These are phyloP conservation scores for Pristionchus entomophagus DNA, from an alignment of 2,888 invertebrate species.

Conservation along the genomic window DNA sequence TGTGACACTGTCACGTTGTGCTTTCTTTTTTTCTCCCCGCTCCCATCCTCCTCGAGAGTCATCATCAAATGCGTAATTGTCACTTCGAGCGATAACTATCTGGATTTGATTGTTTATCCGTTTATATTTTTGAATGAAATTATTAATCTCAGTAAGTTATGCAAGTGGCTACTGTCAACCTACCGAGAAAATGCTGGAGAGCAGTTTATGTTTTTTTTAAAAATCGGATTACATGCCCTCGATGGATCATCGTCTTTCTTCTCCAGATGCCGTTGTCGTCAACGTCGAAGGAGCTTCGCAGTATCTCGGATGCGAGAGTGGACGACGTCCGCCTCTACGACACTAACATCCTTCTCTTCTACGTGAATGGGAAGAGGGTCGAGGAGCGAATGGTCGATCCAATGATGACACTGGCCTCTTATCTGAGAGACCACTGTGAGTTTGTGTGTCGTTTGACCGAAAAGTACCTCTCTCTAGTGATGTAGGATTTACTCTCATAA, in stretches of 20 bases:
- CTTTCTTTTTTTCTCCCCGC: neutral
- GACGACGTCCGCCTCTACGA: conserved; percentile 54
- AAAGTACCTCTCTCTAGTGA: neutral
- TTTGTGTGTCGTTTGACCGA: neutral
- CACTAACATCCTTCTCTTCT: conserved; percentile 65
- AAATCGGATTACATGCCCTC: too few relatives aligned
- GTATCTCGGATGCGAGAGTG: neutral
- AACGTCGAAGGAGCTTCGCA: neutral
- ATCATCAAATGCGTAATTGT: too few relatives aligned
- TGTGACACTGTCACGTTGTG: conserved; percentile 1
- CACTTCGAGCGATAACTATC: too few relatives aligned
- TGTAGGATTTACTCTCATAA: neutral
- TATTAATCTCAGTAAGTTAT: too few relatives aligned
- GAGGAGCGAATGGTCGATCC: conserved; percentile 70
- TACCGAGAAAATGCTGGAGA: too few relatives aligned
- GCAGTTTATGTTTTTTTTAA: too few relatives aligned
- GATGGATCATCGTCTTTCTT: too few relatives aligned
- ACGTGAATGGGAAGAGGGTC: conserved; percentile 71
- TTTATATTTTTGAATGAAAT: too few relatives aligned
- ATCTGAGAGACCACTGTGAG: conserved; percentile 70
- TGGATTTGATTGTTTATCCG: too few relatives aligned
- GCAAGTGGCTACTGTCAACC: too few relatives aligned
- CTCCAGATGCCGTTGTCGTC: neutral
- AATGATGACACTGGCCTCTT: conserved; percentile 69
- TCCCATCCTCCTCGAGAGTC: too few relatives aligned